Conservation (phyloP, 1,140 invertebrate species). For the Drosophila auraria region DNA sequence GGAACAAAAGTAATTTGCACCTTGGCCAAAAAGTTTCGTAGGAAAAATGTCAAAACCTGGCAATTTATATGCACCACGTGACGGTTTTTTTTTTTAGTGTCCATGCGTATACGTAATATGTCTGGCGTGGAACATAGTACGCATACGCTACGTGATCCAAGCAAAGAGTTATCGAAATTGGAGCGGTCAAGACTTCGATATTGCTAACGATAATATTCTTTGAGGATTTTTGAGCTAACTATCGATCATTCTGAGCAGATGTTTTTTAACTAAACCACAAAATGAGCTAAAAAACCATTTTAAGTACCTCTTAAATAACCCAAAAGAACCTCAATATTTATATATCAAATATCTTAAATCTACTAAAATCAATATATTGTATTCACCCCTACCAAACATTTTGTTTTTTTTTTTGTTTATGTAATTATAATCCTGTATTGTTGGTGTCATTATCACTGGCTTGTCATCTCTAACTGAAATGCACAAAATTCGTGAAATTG, state of each 20-base stretch:
- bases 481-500: slow-evolving; percentile 17
- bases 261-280: too few species aligned
- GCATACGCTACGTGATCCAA: slow-evolving; percentile 47
- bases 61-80: slow-evolving; percentile 81
- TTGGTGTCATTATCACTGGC: slow-evolving; percentile 2
- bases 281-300: too few species aligned
- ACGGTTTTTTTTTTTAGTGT: slow-evolving; percentile 5
- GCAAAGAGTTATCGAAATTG: background rate
- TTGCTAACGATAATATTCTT: background rate
- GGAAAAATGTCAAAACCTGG: slow-evolving; percentile 61
- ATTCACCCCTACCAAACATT: too few species aligned
- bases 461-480: slow-evolving; percentile 7
- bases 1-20: slow-evolving; percentile 80
- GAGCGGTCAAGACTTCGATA: background rate
- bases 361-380: too few species aligned
- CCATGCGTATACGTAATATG: background rate
- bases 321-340: background rate
- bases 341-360: too few species aligned
- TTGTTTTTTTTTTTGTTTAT: background rate
- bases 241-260: too few species aligned
- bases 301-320: background rate
- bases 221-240: background rate
- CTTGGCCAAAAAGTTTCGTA: slow-evolving; percentile 37
- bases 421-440: background rate
- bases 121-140: slow-evolving; percentile 30